Evolutionary conservation across 2,888 invertebrate genomes (phyloP), one percentile per base, ranked within the genome.

Genomic region (Leistus spinibarbis): DNA sequence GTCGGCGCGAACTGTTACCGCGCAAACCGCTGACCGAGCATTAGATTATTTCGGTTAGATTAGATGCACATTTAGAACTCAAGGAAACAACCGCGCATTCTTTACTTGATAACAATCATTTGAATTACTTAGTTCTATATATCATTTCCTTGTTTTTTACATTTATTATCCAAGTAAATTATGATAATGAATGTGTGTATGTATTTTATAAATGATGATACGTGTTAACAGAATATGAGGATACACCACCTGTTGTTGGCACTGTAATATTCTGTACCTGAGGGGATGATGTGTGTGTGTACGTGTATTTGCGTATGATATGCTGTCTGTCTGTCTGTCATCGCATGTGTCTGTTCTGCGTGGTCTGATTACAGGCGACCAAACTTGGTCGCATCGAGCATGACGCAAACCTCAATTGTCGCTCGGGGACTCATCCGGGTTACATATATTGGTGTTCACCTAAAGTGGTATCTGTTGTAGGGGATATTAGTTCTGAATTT

Each of bases 21-120:
- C 60, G 22, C 60, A 17, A 40, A 40, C 10, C 7, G 13, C 13
- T 40, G 40, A 40, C 60, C 10, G 17, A 20, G 19, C 22, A 22
- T 19, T 60, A 60, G 60, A 60, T 60, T 60, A 60, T 19, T 60
- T 60, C 60, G 22, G 19, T 60, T 19, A 60, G 60, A 60, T 60
- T 60, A 60, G 60, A 60, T 40, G 40, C 40, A 40, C 13, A 40
- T 40, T 60, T 60, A 60, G 20, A 60, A 22, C 22, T n/a, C 20
- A 60, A 60, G 60, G 60, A 60, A 60, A 60, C 20, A 60, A 19
- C 60, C 2, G 17, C 60, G 10, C 40, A 40, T 40, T 40, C 13
- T 13, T 40, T 40, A 1, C 5, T 5, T 40, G 40, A 40, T 40
- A 40, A 40, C 40, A 40, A 40, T 40, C 40, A 40, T 40, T 40